Evolutionary conservation across 2,113 vertebrate species (phyloP).

Genomic region (Myrmophylax atrothorax): DNA sequence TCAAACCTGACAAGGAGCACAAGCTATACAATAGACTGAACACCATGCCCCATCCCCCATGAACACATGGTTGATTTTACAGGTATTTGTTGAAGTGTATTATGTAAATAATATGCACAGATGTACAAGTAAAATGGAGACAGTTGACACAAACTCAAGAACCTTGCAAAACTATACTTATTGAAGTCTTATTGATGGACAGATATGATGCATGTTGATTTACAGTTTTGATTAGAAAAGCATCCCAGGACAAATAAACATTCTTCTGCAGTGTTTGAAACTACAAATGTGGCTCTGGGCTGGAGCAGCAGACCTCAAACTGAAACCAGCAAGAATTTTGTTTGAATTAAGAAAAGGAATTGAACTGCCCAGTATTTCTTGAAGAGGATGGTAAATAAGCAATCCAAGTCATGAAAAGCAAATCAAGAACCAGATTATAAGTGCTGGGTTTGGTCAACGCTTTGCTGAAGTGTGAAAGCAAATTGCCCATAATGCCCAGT

Average conservation of each 20-base stretch:
- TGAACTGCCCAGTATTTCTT: not conserved
- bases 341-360: not conserved
- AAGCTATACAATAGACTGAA: not conserved
- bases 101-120: not conserved
- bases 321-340: not conserved
- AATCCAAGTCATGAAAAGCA: not conserved
- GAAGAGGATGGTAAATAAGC: not conserved
- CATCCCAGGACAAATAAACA: not conserved
- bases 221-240: not conserved
- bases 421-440: not conserved
- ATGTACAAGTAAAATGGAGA: not conserved
- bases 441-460: not conserved
- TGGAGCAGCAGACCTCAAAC: not conserved
- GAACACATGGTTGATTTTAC: not conserved
- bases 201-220: not conserved
- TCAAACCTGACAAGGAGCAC: not conserved
- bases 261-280: not conserved
- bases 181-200: not conserved
- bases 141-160: not conserved
- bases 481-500: not conserved
- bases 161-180: not conserved
- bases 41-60: rapidly evolving
- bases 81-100: not conserved
- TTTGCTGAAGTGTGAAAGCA: not conserved
- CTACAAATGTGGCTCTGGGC: not conserved